phyloP scores from a whole-genome alignment of 2,113 vertebrate species.

The Psittacula cyanocephala region DNA sequence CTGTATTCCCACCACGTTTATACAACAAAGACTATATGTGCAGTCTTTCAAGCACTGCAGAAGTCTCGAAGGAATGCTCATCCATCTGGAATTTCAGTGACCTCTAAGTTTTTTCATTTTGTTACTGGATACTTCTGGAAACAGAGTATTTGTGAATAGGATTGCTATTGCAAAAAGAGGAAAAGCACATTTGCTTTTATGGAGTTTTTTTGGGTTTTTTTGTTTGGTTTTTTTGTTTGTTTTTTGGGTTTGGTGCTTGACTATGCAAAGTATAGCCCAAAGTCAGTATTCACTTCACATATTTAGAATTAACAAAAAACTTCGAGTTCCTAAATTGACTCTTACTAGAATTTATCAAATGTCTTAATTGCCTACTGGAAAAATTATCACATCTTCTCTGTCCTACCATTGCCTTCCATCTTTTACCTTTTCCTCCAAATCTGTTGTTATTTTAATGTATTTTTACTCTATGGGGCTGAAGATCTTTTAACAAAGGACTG shows the following conservation, averaged over 20 bases:
- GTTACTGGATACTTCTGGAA: background rate
- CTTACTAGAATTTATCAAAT: background rate
- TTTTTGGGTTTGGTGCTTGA: background rate
- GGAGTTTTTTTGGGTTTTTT: fast-evolving
- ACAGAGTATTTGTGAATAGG: background rate
- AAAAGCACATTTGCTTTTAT: background rate
- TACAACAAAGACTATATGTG: background rate
- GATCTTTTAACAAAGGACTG: background rate
- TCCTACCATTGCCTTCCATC: background rate
- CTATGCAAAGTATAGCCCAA: background rate
- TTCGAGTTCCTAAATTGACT: background rate
- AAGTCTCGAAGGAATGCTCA: background rate
- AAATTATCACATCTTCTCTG: background rate
- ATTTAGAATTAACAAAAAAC: background rate
- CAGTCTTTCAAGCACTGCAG: background rate
- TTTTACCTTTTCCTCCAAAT: background rate
- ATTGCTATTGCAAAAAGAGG: background rate
- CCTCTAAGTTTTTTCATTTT: background rate
- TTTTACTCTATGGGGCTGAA: background rate
- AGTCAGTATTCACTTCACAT: background rate
- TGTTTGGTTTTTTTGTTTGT: background rate
- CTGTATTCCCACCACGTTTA: background rate
- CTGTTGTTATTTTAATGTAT: background rate
- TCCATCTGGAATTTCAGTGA: background rate
- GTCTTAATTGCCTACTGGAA: background rate